These are phyloP conservation scores for Oophaga sylvatica DNA, from an alignment of 2,797 vertebrate genomes.

Conservation along the genomic window DNA sequence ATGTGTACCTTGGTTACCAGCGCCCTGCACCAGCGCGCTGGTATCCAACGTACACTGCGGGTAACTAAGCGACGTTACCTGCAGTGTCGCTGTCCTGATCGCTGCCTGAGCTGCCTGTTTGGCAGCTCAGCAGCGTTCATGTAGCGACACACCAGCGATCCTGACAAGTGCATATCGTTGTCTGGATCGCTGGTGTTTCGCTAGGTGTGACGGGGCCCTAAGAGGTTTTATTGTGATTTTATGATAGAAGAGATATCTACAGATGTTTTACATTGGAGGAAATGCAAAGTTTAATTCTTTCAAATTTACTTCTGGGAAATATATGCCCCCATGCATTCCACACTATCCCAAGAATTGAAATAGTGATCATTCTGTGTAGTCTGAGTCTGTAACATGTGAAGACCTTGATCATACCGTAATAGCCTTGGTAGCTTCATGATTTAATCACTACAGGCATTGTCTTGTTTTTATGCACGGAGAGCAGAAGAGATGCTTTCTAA, in stretches of 20 bases:
- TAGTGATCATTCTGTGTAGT: neutral
- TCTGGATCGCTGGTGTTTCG: too few species aligned
- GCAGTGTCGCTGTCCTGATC: too few species aligned
- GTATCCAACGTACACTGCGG: too few species aligned
- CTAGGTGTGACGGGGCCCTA: too few species aligned
- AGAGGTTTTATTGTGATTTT: neutral
- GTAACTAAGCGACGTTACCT: too few species aligned
- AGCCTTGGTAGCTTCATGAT: neutral
- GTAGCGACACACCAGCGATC: too few species aligned
- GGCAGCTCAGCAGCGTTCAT: too few species aligned
- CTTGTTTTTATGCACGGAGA: neutral
- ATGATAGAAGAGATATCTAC: neutral
- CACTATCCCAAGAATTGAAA: neutral
- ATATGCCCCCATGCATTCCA: neutral
- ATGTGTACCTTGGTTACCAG: too few species aligned
- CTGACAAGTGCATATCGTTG: too few species aligned
- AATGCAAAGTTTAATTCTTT: conserved; percentile 1
- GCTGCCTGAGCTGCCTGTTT: too few species aligned
- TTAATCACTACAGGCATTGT: conserved; percentile 2
- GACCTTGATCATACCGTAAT: neutral
- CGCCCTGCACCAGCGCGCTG: too few species aligned
- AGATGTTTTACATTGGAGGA: conserved; percentile 19
- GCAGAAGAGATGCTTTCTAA: neutral
- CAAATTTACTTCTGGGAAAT: neutral
- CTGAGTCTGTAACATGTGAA: neutral